Conservation (phyloP, 2,797 vertebrate species). For the Melanotaenia boesemani region DNA sequence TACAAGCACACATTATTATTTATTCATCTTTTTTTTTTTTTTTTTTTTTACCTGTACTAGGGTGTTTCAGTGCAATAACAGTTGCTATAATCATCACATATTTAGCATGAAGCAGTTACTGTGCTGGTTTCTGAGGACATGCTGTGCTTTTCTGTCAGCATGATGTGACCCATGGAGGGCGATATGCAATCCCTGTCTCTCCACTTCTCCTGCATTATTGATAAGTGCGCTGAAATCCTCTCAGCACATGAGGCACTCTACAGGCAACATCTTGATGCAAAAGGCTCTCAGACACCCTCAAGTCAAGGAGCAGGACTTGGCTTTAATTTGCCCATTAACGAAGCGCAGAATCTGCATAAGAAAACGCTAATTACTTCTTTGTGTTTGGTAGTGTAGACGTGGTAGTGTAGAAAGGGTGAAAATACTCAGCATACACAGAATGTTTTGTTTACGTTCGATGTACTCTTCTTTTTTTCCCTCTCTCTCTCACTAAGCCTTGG, state of each 20-base stretch:
- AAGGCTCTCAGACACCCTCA: slow-evolving; percentile 61
- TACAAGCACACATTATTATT: slow-evolving; percentile 16
- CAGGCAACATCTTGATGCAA: slow-evolving; percentile 66
- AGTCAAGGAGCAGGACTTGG: slow-evolving; percentile 48
- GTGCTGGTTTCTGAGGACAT: slow-evolving; percentile 65
- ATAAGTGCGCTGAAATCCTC: slow-evolving; percentile 75
- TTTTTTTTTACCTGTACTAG: slow-evolving; percentile 26
- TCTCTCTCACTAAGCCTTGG: slow-evolving; percentile 16
- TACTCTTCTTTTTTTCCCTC: background rate
- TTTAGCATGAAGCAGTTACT: slow-evolving; percentile 44
- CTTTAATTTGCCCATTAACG: slow-evolving; percentile 66
- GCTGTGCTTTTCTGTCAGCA: slow-evolving; percentile 74
- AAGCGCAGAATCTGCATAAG: slow-evolving; percentile 51
- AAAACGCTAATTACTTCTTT: slow-evolving; percentile 48
- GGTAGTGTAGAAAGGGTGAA: slow-evolving; percentile 2
- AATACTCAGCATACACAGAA: slow-evolving; percentile 13
- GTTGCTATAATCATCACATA: slow-evolving; percentile 33
- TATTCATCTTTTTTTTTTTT: slow-evolving; percentile 5
- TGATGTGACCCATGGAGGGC: slow-evolving; percentile 72
- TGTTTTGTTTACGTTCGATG: background rate
- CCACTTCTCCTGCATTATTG: slow-evolving; percentile 82
- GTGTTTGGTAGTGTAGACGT: slow-evolving; percentile 15
- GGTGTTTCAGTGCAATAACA: slow-evolving; percentile 18
- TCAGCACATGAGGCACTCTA: slow-evolving; percentile 56
- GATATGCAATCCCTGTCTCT: slow-evolving; percentile 76